Evolutionary conservation across 2,797 vertebrate species (phyloP).

Genomic region (Danio aesculapii): DNA sequence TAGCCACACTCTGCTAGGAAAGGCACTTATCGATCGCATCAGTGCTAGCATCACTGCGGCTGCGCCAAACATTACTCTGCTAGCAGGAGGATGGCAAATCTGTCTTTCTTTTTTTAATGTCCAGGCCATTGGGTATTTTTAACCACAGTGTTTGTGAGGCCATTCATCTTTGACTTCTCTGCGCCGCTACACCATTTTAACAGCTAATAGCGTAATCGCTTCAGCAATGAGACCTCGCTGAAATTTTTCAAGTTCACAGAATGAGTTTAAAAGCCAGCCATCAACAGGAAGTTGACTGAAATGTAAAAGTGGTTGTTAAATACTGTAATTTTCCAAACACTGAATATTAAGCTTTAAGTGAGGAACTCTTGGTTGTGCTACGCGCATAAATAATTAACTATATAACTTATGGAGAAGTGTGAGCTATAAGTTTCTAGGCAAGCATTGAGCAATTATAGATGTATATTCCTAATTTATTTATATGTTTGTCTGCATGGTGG

Average conservation of each 20-base stretch:
- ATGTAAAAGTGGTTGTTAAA: constrained; percentile 6
- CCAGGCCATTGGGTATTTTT: constrained; percentile 41
- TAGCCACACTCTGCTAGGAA: constrained; percentile 11
- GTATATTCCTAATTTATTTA: too few relatives aligned
- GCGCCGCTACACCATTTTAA: background rate
- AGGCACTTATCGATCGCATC: constrained; percentile 21
- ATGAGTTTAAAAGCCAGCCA: constrained; percentile 44
- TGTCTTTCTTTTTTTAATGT: constrained; percentile 12
- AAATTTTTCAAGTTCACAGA: constrained; percentile 32
- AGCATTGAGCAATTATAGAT: too few relatives aligned
- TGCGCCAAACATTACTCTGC: constrained; percentile 2
- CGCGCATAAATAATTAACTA: background rate
- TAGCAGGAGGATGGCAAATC: constrained; percentile 25
- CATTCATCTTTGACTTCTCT: constrained; percentile 22
- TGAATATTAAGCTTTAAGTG: background rate
- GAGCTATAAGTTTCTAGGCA: background rate
- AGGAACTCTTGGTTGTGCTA: background rate
- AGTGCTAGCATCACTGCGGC: background rate
- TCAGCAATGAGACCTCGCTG: constrained; percentile 18
- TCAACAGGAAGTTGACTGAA: constrained; percentile 20
- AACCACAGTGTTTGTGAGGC: constrained; percentile 20
- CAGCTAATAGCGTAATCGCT: constrained; percentile 20
- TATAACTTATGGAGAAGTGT: background rate
- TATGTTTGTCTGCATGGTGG: too few relatives aligned
- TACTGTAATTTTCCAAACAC: background rate